A percentile compares a stretch with the other conserved stretches of the same genome.
These are phyloP conservation scores for Mesitornis unicolor DNA, from an alignment of 2,113 vertebrate species.

Conservation along the genomic window DNA sequence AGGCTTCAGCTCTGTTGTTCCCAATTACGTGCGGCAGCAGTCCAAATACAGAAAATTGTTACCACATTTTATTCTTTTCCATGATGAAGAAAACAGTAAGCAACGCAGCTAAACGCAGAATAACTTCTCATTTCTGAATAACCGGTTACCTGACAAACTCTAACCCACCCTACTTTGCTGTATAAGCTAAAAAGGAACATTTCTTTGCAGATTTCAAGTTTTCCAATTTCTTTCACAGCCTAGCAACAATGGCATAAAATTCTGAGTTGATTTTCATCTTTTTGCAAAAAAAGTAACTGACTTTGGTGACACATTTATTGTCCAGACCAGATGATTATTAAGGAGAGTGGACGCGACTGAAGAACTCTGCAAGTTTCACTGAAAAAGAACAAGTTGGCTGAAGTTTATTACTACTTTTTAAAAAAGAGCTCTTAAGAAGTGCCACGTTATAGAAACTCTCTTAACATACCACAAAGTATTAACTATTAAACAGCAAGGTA, in stretches of 20 bases:
- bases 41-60: constrained; percentile 83
- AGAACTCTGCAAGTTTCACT: constrained; percentile 36
- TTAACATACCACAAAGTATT: constrained; percentile 31
- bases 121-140: constrained; percentile 49
- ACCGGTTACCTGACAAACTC: constrained; percentile 45
- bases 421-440: constrained; percentile 41
- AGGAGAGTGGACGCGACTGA: constrained; percentile 33
- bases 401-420: constrained; percentile 36
- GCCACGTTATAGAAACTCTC: constrained; percentile 51
- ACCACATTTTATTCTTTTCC: constrained; percentile 80
- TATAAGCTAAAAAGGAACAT: background rate
- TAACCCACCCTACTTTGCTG: background rate
- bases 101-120: constrained; percentile 71
- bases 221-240: background rate
- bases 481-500: constrained; percentile 43
- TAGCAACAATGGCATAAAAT: constrained; percentile 12
- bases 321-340: constrained; percentile 40
- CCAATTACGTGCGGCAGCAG: constrained; percentile 71
- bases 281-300: constrained; percentile 5
- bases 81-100: constrained; percentile 72
- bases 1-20: constrained; percentile 69
- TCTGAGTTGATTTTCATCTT: background rate
- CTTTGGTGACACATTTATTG: constrained; percentile 39
- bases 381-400: constrained; percentile 50
- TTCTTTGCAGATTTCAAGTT: constrained; percentile 2